Evolutionary conservation across 2,888 invertebrate genomes (phyloP), one percentile per base, ranked within the genome.

Genomic region (Cephus sareptanus): DNA sequence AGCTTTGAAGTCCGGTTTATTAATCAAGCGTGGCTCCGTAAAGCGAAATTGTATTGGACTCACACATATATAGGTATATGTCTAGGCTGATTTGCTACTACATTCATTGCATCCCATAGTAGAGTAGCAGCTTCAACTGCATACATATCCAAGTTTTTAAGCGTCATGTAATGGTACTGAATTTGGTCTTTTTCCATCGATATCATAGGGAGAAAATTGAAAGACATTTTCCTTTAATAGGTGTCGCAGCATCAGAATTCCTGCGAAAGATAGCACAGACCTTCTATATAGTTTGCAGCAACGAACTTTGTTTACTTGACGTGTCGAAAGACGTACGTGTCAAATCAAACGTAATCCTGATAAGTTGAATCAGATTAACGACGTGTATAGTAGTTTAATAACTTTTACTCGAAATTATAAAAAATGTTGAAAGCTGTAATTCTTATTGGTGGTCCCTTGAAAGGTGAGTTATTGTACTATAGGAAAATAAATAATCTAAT

Each of bases 391-490:
- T 79, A 79, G 71, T 69, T 71, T 4, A 68, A 56, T 35, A 71
- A 34, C 76, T 40, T 89, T 85, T 56, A 23, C 23, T 23, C 2
- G 2, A 56, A 56, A 23, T 56, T 23, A 9, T 56, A 56, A 56
- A 23, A 56, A 73, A 96, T 96, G 95, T 91, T 96, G 81, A 97
- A 97, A 92, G 97, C 97, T 76, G 96, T 98, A 23, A 97, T 98
- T 90, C 93, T 98, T 83, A 96, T 98, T 83, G 98, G 98, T 34
- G 98, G 98, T 9, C 97, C 98, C 1, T 96, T 97, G 91, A 98
- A 98, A 95, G 98, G 98, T 97, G 92, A 85, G 80, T 80, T 77
- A 75, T 70, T 69, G 34, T 30, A 31, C 9, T 56, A 9, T 23
- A 33, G 33, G 1, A 80, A 78, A 76, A 79, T 76, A 74, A 40